A percentile compares a stretch with the other conserved stretches of the same genome.
These are phyloP conservation scores for Arion vulgaris DNA, from an alignment of 1,140 invertebrate genomes.

Conservation along the genomic window DNA sequence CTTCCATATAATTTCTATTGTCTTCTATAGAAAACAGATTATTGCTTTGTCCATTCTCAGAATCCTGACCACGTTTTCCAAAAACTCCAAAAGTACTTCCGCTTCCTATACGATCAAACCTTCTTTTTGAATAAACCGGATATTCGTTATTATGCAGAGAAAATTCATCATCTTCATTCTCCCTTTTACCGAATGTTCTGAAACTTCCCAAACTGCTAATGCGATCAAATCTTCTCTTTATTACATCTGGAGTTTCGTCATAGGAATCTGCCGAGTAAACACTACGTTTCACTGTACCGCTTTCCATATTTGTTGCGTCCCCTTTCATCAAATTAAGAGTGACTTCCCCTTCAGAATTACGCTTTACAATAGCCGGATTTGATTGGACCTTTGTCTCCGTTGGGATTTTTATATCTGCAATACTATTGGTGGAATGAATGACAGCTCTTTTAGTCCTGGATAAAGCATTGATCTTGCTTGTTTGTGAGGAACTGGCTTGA, in stretches of 20 bases:
- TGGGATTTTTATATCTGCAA: background rate
- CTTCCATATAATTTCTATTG: background rate
- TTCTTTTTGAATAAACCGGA: background rate
- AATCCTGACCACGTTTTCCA: background rate
- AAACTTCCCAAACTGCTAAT: background rate
- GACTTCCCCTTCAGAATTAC: background rate
- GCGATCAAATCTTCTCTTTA: background rate
- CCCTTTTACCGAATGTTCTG: background rate
- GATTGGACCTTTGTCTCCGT: background rate
- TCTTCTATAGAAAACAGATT: background rate
- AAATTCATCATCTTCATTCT: background rate
- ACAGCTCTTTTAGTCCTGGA: background rate
- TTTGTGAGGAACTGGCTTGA: background rate
- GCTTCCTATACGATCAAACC: background rate
- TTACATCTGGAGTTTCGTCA: background rate
- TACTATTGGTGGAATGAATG: background rate
- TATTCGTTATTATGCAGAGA: background rate
- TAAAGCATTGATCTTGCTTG: background rate
- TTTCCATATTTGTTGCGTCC: background rate
- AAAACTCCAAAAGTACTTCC: background rate
- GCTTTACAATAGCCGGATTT: background rate
- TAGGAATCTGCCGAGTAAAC: background rate
- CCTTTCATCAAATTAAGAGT: background rate
- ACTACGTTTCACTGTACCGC: background rate
- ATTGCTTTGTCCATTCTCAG: background rate